Evolutionary conservation across 1,140 invertebrate genomes (phyloP).

Genomic region (Drosophila ficusphila): DNA sequence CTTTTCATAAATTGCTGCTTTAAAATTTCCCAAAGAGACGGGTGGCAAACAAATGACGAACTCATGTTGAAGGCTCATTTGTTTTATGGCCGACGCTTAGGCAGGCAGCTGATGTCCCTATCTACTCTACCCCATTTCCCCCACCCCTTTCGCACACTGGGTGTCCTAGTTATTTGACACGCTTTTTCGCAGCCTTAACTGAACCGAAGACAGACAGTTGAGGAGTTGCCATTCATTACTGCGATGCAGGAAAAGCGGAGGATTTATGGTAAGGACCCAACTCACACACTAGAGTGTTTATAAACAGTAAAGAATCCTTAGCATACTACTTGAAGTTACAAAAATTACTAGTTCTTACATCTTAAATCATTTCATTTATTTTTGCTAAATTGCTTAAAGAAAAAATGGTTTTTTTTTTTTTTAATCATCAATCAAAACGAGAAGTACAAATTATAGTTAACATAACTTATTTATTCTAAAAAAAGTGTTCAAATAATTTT

Average conservation of each 20-base stretch:
- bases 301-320: not conserved
- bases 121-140: not conserved
- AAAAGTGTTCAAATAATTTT: not conserved
- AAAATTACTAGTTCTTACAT: not conserved
- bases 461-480: no score
- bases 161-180: conserved; percentile 72
- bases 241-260: not conserved
- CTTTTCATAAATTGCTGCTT: conserved; percentile 38
- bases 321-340: not conserved
- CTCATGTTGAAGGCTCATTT: conserved; percentile 77
- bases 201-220: conserved; percentile 42
- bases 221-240: conserved; percentile 69
- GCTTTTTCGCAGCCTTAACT: conserved; percentile 56
- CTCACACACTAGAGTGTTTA: not conserved
- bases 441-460: no score
- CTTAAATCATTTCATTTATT: not conserved
- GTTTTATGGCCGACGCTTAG: conserved; percentile 73
- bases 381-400: not conserved
- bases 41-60: conserved; percentile 67
- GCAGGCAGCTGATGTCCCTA: conserved; percentile 56
- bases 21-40: conserved; percentile 29
- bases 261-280: conserved; percentile 3
- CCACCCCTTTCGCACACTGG: conserved; percentile 20
- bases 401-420: not conserved
- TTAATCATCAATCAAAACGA: no score